These are phyloP conservation scores for Anguilla japonica DNA, from an alignment of 2,113 vertebrate species.

Conservation along the genomic window DNA sequence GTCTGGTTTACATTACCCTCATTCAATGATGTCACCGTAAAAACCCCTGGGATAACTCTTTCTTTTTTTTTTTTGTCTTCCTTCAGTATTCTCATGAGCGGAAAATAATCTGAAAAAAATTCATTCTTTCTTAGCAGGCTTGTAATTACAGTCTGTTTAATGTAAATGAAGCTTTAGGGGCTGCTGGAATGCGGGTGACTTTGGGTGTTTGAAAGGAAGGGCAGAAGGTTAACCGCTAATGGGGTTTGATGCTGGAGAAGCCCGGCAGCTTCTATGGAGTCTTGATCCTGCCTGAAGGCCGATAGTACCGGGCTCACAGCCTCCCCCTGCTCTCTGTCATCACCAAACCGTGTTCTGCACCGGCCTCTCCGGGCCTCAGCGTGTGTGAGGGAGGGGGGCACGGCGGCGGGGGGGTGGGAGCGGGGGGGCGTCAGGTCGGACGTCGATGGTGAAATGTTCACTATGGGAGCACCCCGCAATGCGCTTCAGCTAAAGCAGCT, in stretches of 20 bases:
- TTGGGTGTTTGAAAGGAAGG: slow-evolving; percentile 75
- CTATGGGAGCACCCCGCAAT: background rate
- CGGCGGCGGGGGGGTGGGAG: no score
- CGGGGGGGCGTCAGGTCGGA: background rate
- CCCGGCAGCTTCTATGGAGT: background rate
- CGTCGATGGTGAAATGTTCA: background rate
- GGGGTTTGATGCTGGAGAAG: slow-evolving; percentile 60
- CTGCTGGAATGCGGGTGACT: slow-evolving; percentile 86
- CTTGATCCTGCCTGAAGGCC: no score
- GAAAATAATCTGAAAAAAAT: slow-evolving; percentile 66
- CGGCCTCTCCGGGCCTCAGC: no score
- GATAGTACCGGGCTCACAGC: background rate
- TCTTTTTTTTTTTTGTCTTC: slow-evolving; percentile 52
- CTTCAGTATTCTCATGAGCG: slow-evolving; percentile 6
- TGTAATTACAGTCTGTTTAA: slow-evolving; percentile 80
- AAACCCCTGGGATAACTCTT: slow-evolving; percentile 17
- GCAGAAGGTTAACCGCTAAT: slow-evolving; percentile 79
- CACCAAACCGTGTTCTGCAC: no score
- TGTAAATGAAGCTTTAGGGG: slow-evolving; percentile 83
- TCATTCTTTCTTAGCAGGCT: slow-evolving; percentile 77
- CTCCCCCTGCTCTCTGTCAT: background rate
- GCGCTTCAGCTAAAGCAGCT: background rate
- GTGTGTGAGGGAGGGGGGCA: no score
- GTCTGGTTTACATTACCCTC: background rate
- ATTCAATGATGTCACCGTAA: no score